These are phyloP conservation scores for Ovibos moschatus DNA, from an alignment of 2,113 vertebrate genomes.

Conservation along the genomic window DNA sequence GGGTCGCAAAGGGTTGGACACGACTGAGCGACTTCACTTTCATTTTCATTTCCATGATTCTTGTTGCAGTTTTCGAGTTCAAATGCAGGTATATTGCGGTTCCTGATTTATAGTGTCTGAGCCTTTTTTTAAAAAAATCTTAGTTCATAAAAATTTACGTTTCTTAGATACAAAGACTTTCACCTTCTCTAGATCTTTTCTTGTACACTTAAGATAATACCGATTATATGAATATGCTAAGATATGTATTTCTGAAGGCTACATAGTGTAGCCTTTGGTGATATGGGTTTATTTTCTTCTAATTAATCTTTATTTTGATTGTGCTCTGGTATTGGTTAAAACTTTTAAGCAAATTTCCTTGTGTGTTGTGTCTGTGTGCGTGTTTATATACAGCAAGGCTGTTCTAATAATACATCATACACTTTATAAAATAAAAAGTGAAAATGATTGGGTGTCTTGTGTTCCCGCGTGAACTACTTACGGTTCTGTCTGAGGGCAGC, in stretches of 20 bases:
- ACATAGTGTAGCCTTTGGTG: neutral
- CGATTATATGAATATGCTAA: neutral
- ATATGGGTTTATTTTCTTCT: neutral
- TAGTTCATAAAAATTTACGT: neutral
- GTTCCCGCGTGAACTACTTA: fast-evolving
- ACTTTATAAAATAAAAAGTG: neutral
- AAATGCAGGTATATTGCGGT: neutral
- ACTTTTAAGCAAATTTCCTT: neutral
- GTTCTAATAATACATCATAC: neutral
- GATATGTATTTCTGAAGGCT: neutral
- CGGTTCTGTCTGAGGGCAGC: neutral
- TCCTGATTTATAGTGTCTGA: neutral
- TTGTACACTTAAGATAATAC: neutral
- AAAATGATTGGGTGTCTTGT: no score
- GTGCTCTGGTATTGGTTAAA: neutral
- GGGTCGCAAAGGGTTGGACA: no score
- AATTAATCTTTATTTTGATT: constrained; percentile 4
- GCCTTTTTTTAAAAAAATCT: neutral
- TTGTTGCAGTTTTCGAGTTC: neutral
- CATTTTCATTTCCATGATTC: neutral
- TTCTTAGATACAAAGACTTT: neutral
- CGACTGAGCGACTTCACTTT: no score
- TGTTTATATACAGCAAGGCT: neutral
- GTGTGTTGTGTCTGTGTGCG: neutral
- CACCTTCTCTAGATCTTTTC: neutral